A percentile compares a stretch with the other conserved stretches of the same genome.
Evolutionary conservation across 2,113 vertebrate genomes (phyloP).

Genomic region (Myotis davidii): DNA sequence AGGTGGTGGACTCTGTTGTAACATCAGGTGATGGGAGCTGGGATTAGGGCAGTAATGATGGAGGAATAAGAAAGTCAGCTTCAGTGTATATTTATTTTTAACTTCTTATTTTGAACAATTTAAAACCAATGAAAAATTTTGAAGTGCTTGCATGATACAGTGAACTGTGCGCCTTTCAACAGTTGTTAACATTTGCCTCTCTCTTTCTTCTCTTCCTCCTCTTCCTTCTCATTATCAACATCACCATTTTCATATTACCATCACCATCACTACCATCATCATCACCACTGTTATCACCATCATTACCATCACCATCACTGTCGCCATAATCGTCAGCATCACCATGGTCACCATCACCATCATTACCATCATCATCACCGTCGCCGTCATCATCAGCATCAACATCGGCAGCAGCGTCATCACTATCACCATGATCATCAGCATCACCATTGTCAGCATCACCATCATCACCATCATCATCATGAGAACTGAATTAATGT

Average conservation of each 20-base stretch:
- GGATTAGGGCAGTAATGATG: neutral
- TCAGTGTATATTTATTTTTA: neutral
- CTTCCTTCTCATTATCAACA: neutral
- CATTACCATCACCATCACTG: neutral
- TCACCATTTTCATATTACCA: neutral
- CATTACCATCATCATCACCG: neutral
- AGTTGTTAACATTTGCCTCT: neutral
- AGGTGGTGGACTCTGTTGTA: no score
- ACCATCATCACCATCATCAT: neutral
- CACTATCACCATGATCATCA: neutral
- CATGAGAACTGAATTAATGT: neutral
- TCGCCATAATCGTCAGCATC: neutral
- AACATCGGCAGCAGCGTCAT: no score
- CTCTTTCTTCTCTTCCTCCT: neutral
- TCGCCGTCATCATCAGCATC: neutral
- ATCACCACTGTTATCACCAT: neutral
- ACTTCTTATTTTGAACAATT: neutral
- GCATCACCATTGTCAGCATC: no score
- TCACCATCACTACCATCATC: accelerated
- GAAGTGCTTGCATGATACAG: neutral
- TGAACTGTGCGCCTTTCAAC: neutral
- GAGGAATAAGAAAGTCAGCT: neutral
- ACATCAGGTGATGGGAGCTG: neutral
- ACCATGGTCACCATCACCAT: neutral
- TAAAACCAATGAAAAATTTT: neutral